phyloP scores from a whole-genome alignment of 2,113 vertebrate genomes.

The Nothocercus julius region DNA sequence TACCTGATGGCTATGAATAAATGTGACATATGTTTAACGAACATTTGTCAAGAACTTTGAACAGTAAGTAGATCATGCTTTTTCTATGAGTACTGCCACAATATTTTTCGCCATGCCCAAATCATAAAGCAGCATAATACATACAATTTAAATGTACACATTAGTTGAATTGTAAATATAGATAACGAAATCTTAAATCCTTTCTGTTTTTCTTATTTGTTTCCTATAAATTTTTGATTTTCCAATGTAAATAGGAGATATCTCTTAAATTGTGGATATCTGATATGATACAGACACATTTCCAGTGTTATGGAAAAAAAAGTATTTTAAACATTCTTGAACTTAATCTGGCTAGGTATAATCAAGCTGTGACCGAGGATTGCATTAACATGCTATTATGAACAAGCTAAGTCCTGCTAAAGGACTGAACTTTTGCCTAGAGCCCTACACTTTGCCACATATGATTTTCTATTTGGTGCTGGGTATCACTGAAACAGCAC shows the following conservation, averaged over 20 bases:
- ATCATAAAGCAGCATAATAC: background rate
- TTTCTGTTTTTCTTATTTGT: background rate
- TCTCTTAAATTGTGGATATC: fast-evolving
- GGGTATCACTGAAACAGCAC: background rate
- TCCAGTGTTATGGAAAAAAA: background rate
- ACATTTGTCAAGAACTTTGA: background rate
- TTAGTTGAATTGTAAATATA: background rate
- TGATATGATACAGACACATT: fast-evolving
- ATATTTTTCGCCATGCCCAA: background rate
- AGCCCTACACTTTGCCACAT: background rate
- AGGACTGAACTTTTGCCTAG: background rate
- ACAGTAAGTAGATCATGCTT: background rate
- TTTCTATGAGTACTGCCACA: background rate
- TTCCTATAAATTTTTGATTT: background rate
- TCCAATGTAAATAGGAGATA: background rate
- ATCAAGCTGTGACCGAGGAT: background rate
- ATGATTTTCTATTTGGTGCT: background rate
- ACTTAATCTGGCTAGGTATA: background rate
- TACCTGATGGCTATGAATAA: background rate
- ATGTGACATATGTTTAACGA: background rate
- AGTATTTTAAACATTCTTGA: background rate
- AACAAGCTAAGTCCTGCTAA: background rate
- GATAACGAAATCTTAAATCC: background rate
- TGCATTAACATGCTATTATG: background rate
- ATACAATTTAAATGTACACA: background rate